A percentile compares a stretch with the other conserved stretches of the same genome.
Evolutionary conservation across 92 coral and sea anemone genomes (phyloP).

Genomic region (Plumapathes pennacea): DNA sequence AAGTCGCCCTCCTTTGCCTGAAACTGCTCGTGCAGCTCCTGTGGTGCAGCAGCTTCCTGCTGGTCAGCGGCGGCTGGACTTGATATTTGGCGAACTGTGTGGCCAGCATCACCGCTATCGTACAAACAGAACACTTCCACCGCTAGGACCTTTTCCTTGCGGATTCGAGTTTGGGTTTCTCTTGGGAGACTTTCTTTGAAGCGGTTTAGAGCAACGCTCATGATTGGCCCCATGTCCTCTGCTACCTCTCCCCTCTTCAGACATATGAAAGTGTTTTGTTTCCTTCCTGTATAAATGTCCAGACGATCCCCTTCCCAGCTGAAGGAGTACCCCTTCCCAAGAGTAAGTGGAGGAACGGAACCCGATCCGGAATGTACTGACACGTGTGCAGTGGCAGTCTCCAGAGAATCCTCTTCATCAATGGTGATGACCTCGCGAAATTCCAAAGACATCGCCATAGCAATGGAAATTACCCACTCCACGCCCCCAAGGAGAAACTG

Average conservation of each 20-base stretch:
- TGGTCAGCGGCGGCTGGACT: neutral
- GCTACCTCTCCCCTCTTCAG: constrained; percentile 54
- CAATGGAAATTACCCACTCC: constrained; percentile 62
- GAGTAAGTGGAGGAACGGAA: constrained; percentile 19
- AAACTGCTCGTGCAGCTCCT: constrained; percentile 13
- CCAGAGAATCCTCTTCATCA: constrained; percentile 20
- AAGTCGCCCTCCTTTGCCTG: constrained; percentile 30
- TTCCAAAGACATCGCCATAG: constrained; percentile 31
- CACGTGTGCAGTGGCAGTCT: constrained; percentile 12
- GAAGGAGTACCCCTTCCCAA: constrained; percentile 54
- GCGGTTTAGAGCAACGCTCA: constrained; percentile 75
- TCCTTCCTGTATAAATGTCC: constrained; percentile 70
- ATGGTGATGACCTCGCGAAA: constrained; percentile 46
- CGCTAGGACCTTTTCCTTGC: constrained; percentile 59
- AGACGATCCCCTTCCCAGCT: constrained; percentile 64
- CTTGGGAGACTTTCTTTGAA: constrained; percentile 50
- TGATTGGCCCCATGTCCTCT: constrained; percentile 48
- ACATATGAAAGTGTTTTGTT: constrained; percentile 66
- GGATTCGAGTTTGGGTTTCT: constrained; percentile 42
- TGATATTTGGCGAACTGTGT: constrained; percentile 19
- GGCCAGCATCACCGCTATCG: constrained; percentile 36
- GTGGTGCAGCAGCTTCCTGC: neutral
- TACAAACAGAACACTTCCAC: constrained; percentile 68
- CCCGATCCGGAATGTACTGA: constrained; percentile 37
- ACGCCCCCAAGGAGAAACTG: constrained; percentile 59